A percentile compares a stretch with the other conserved stretches of the same genome.
Conservation (phyloP, 37 sponge, comb jelly and placozoan species). For the Agelas oroides region DNA sequence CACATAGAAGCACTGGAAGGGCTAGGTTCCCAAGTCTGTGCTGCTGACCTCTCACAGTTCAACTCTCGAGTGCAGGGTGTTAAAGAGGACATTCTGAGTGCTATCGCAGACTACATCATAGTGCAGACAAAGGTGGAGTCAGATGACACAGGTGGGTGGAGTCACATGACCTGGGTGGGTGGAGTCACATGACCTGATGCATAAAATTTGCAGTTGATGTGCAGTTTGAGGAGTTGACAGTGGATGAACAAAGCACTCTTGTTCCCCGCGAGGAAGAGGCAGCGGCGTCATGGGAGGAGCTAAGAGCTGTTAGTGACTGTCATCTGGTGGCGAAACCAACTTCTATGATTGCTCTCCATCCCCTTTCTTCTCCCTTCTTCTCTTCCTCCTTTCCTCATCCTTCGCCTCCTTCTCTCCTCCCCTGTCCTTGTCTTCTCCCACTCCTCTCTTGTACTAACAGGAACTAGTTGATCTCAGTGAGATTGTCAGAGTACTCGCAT, state of each 20-base stretch:
- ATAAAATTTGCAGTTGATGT: no score
- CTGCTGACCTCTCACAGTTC: slow-evolving; percentile 30
- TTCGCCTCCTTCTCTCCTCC: no score
- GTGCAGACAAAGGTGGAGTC: background rate
- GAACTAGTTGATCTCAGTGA: slow-evolving; percentile 56
- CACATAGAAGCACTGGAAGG: slow-evolving; percentile 70
- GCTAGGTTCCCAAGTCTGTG: slow-evolving; percentile 41
- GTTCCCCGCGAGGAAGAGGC: slow-evolving; percentile 47
- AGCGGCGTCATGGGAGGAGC: slow-evolving; percentile 58
- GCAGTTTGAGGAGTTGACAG: slow-evolving; percentile 44
- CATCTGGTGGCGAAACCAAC: background rate
- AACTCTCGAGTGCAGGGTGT: slow-evolving; percentile 19
- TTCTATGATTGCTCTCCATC: background rate
- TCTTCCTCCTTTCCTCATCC: no score
- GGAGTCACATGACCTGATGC: no score
- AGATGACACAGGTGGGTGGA: no score
- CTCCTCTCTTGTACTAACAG: background rate
- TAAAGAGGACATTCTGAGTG: slow-evolving; percentile 28
- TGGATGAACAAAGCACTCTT: slow-evolving; percentile 50
- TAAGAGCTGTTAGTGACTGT: slow-evolving; percentile 15
- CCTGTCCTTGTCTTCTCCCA: no score
- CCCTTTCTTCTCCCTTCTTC: no score
- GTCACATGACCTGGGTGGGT: no score
- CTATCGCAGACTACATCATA: slow-evolving; percentile 47
- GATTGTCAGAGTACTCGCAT: slow-evolving; percentile 2